Evolutionary conservation across 2,797 vertebrate species (phyloP), one percentile per base, ranked within the genome.

Genomic region (Melanotaenia trifasciata): DNA sequence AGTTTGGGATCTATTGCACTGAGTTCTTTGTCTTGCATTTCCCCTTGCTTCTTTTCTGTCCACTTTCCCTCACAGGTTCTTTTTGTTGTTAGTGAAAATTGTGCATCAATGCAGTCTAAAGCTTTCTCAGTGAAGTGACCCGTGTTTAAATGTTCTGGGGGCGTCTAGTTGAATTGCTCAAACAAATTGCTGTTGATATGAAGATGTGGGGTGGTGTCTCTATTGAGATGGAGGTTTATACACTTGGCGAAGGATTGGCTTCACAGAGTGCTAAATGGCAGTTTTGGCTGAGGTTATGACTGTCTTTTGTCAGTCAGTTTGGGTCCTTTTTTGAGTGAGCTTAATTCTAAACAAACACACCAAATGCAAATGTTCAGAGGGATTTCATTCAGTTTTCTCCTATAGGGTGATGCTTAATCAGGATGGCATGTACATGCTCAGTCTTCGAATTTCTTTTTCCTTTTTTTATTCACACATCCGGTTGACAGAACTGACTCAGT

Each of bases 121-220:
- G 83, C 86, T 84, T 83, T 84, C 81, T 79, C 74, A 79, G 89
- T 89, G 81, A 89, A 88, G 78, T 92, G 90, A 92, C 91, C 91
- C 85, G 47, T 87, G 90, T 89, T 87, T 50, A 81, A 90, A 84
- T 91, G 88, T 90, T 87, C 87, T 85, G 24, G 80, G 79, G 80
- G 78, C 67, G 18, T 84, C 77, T 64, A 56, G 80, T 63, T 88
- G 86, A 89, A 84, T 80, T 62, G 81, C 87, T 84, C 89, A 83
- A 86, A 87, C 89, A 89, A 90, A 91, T 89, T 85, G 84, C 87
- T 87, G 87, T 89, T 90, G 82, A 87, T 90, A 88, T 89, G 87
- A 91, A 88, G 86, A 88, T 84, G 84, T 86, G 80, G 80, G 85
- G 66, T 77, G 87, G 75, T 85, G 84, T 85, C 81, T 82, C 72